These are phyloP conservation scores for Peromyscus eremicus DNA, from an alignment of 2,797 vertebrate genomes.

Conservation along the genomic window DNA sequence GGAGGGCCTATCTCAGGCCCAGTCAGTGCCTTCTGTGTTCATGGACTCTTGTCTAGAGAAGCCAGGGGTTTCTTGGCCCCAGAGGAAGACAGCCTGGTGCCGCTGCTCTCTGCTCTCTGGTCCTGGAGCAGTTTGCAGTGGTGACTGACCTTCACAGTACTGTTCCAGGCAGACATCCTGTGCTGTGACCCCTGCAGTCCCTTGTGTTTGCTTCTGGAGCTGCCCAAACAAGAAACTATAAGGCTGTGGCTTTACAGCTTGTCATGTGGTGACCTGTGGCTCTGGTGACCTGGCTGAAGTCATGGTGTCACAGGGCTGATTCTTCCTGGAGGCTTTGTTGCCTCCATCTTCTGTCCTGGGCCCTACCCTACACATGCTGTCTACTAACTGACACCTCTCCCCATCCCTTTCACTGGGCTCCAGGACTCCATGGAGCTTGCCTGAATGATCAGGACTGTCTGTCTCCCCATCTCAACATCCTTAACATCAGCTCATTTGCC, in stretches of 20 bases:
- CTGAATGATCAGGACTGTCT: neutral
- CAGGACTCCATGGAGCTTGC: neutral
- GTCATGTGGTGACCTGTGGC: neutral
- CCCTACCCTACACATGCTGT: neutral
- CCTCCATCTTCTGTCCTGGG: neutral
- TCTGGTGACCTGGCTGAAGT: neutral
- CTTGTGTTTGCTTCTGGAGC: neutral
- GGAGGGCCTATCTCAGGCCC: neutral
- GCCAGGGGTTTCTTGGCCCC: neutral
- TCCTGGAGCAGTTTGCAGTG: neutral
- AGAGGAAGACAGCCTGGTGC: neutral
- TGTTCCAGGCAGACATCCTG: neutral
- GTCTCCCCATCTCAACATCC: neutral
- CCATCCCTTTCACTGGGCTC: neutral
- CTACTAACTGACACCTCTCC: neutral
- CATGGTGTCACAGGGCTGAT: neutral
- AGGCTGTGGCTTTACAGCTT: neutral
- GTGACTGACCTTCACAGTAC: neutral
- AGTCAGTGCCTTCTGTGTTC: neutral
- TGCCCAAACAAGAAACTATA: neutral
- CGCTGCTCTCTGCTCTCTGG: neutral
- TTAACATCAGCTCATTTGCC: neutral
- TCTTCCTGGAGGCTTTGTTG: neutral
- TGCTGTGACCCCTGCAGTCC: neutral
- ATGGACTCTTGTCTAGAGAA: neutral